Evolutionary conservation across 2,888 invertebrate genomes (phyloP).

Genomic region (Hypselothyrea guttata): DNA sequence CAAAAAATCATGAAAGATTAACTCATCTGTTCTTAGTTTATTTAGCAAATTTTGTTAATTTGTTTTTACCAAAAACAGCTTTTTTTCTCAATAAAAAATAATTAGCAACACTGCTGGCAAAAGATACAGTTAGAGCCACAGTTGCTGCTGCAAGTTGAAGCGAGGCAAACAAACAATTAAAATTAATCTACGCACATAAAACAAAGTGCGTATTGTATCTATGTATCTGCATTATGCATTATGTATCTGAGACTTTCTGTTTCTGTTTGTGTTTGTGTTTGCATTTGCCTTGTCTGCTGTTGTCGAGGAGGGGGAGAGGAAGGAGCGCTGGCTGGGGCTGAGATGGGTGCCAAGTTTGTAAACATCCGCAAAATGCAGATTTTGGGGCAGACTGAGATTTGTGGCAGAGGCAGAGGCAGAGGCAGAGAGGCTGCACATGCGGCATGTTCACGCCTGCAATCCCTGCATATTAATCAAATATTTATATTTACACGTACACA

Average conservation of each 20-base stretch:
- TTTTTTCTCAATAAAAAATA: no score
- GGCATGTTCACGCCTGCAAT: conserved; percentile 56
- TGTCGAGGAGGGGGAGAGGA: conserved; percentile 5
- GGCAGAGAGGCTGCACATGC: conserved; percentile 45
- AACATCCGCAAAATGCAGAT: conserved; percentile 69
- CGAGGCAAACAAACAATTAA: conserved; percentile 71
- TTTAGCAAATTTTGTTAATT: no score
- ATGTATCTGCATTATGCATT: conserved; percentile 57
- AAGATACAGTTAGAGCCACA: conserved; percentile 27
- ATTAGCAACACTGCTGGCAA: no score
- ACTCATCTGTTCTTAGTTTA: no score
- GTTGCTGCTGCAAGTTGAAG: conserved; percentile 54
- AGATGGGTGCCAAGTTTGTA: conserved; percentile 72
- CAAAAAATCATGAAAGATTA: no score
- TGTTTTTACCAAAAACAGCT: no score
- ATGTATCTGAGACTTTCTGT: conserved; percentile 21
- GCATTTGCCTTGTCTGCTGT: conserved; percentile 48
- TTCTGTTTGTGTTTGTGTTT: conserved; percentile 36
- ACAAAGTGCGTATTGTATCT: conserved; percentile 65
- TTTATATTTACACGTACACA: conserved; percentile 72
- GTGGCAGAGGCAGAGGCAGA: no score
- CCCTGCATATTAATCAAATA: conserved; percentile 74
- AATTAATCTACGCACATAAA: conserved; percentile 74
- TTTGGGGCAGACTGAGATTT: conserved; percentile 39
- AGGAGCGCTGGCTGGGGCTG: conserved; percentile 5